A percentile compares a stretch with the other conserved stretches of the same genome.
Conservation (phyloP, 2,113 vertebrate species). For the Sardina pilchardus region DNA sequence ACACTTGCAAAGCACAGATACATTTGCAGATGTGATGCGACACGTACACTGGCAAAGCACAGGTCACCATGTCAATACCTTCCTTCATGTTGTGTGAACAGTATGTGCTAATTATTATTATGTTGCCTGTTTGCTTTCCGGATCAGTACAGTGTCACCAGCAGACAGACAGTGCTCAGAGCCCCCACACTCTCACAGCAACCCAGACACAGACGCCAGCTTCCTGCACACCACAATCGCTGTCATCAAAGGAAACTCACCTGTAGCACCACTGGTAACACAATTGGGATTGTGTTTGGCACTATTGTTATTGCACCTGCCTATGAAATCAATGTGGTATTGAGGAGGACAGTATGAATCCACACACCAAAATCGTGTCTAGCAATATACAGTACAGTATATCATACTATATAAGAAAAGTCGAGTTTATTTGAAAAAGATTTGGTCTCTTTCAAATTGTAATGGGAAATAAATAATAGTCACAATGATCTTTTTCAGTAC, state of each 20-base stretch:
- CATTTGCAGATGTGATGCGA: too few relatives aligned
- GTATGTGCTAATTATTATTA: too few relatives aligned
- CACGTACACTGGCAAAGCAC: too few relatives aligned
- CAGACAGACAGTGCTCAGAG: neutral
- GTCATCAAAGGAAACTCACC: neutral
- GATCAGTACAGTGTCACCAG: too few relatives aligned
- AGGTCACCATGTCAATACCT: too few relatives aligned
- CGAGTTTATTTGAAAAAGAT: neutral
- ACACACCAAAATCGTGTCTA: neutral
- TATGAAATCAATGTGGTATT: constrained; percentile 41
- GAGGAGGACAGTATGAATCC: constrained; percentile 45
- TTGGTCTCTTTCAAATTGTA: neutral
- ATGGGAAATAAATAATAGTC: neutral
- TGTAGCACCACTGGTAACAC: too few relatives aligned
- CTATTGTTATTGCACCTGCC: constrained; percentile 2
- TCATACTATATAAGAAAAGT: neutral
- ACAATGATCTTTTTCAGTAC: too few relatives aligned
- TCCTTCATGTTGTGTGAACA: too few relatives aligned
- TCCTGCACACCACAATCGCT: neutral
- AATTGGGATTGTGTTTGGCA: too few relatives aligned
- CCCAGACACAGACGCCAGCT: neutral
- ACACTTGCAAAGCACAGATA: too few relatives aligned
- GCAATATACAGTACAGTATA: neutral
- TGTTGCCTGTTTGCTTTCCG: too few relatives aligned
- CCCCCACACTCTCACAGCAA: neutral